A percentile compares a stretch with the other conserved stretches of the same genome.
Evolutionary conservation across 2,797 vertebrate species (phyloP).

Genomic region (Danio aesculapii): DNA sequence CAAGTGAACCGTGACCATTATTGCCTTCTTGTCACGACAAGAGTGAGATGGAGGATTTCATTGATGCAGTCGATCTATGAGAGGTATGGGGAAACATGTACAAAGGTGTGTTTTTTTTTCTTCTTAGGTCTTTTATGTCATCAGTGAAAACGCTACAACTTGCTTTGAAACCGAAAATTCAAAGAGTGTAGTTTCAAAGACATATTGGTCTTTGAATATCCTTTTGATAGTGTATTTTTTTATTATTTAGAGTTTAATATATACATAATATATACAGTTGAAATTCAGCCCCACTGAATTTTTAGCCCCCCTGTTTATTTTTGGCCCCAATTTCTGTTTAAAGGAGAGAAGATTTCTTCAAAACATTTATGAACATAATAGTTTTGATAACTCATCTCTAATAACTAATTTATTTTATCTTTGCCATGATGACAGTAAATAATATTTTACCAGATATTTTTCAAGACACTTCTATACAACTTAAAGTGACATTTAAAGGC

Average conservation of each 20-base stretch:
- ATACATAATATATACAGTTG: no score
- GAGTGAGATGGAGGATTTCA: conserved; percentile 29
- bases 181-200: conserved; percentile 4
- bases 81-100: neutral
- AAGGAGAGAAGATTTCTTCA: no score
- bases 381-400: no score
- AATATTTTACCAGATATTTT: no score
- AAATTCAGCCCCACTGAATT: no score
- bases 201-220: neutral
- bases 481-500: no score
- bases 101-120: neutral
- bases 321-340: no score
- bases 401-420: no score
- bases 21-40: conserved; percentile 38
- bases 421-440: no score
- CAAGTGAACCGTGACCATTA: conserved; percentile 41
- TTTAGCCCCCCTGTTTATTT: no score
- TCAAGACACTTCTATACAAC: no score
- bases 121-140: neutral
- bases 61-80: conserved; percentile 31
- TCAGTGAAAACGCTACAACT: neutral
- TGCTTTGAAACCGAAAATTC: neutral
- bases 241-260: neutral
- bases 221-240: neutral
- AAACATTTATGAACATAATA: no score